A percentile compares a stretch with the other conserved stretches of the same genome.
These are phyloP conservation scores for Sebastolobus alascanus DNA, from an alignment of 2,797 vertebrate species.

Conservation along the genomic window DNA sequence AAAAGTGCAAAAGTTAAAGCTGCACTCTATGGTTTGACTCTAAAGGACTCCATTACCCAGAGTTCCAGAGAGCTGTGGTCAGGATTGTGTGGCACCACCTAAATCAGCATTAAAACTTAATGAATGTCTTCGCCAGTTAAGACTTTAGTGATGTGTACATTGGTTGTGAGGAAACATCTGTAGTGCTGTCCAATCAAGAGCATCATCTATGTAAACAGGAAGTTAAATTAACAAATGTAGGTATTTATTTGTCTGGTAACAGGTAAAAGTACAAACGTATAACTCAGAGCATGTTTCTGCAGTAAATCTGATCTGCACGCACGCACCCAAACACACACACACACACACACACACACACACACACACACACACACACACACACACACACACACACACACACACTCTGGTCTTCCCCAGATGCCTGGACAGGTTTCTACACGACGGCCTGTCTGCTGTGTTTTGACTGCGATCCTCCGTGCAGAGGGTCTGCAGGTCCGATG, in stretches of 20 bases:
- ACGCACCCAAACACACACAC: too few relatives aligned
- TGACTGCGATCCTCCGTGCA: constrained; percentile 66
- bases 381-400: constrained; percentile 29
- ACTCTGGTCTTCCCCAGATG: constrained; percentile 49
- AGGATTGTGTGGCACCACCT: too few relatives aligned
- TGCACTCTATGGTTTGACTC: background rate
- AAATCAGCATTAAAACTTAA: background rate
- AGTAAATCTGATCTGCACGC: too few relatives aligned
- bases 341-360: too few relatives aligned
- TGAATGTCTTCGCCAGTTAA: background rate
- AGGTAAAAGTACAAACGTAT: too few relatives aligned
- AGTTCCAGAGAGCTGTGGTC: background rate
- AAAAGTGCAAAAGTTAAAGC: background rate
- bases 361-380: background rate
- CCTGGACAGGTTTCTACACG: constrained; percentile 66
- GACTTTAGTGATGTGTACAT: background rate
- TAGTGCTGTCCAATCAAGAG: too few relatives aligned
- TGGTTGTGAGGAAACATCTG: background rate
- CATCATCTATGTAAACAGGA: too few relatives aligned
- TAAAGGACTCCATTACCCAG: constrained; percentile 27
- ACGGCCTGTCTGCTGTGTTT: constrained; percentile 41
- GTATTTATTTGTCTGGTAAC: background rate
- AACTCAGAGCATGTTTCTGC: too few relatives aligned
- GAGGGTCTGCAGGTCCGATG: constrained; percentile 68
- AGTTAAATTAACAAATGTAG: background rate